Conservation (phyloP, 64 coral and sea anemone genomes). For the Dendrophyllia cribrosa region DNA sequence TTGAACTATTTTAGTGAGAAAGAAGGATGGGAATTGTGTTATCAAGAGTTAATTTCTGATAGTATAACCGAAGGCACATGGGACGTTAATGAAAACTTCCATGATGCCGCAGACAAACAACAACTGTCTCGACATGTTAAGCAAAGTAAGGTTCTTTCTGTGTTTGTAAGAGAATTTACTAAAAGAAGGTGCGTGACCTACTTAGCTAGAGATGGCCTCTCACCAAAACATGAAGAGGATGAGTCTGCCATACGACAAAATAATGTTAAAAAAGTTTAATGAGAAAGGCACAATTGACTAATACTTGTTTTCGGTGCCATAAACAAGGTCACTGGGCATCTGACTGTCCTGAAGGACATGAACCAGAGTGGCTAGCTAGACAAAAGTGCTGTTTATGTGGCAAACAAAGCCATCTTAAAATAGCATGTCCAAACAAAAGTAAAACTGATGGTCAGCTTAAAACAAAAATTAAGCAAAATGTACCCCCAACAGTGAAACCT, state of each 20-base stretch:
- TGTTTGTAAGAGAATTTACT: not conserved
- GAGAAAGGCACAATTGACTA: too few relatives aligned
- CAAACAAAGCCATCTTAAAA: too few relatives aligned
- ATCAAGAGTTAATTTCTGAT: not conserved
- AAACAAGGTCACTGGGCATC: too few relatives aligned
- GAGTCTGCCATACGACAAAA: conserved; percentile 29
- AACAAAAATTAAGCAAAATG: too few relatives aligned
- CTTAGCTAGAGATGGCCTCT: not conserved
- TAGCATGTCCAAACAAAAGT: too few relatives aligned
- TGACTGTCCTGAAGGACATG: too few relatives aligned
- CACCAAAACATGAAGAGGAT: not conserved
- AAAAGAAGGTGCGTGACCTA: not conserved
- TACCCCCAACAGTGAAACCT: too few relatives aligned
- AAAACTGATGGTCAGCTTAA: too few relatives aligned
- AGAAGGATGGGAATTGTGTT: conserved; percentile 30
- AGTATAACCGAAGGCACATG: not conserved
- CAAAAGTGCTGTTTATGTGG: too few relatives aligned
- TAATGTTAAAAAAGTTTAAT: conserved; percentile 33
- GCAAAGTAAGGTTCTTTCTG: conserved; percentile 4
- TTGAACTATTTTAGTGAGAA: not conserved
- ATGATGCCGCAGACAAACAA: conserved; percentile 28
- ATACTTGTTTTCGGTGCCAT: too few relatives aligned
- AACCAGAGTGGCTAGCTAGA: too few relatives aligned
- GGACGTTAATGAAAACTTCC: not conserved
- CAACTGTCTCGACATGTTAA: conserved; percentile 25